A percentile compares a stretch with the other conserved stretches of the same genome.
phyloP scores from a whole-genome alignment of 2,113 vertebrate genomes.

The Grantiella picta region DNA sequence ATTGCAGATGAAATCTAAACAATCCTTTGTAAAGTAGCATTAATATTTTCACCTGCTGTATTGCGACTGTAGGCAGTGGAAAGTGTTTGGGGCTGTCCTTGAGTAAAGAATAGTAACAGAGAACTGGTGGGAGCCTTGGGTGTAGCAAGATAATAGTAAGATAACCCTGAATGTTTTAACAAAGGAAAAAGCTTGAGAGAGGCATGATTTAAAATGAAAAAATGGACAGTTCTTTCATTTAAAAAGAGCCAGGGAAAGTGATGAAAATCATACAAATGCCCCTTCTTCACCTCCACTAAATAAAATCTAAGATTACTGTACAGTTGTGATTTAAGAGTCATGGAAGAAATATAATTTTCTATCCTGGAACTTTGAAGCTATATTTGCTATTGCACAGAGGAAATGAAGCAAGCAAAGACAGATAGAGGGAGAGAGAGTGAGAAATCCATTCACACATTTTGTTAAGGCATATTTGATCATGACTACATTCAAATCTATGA shows the following conservation, averaged over 20 bases:
- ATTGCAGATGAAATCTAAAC: background rate
- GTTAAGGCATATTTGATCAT: background rate
- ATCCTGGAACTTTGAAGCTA: background rate
- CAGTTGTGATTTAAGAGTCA: background rate
- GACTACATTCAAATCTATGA: background rate
- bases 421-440: background rate
- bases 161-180: background rate
- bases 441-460: background rate
- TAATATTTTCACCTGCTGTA: background rate
- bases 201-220: background rate
- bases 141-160: background rate
- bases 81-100: background rate
- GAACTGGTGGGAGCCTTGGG: background rate
- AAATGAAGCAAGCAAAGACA: background rate
- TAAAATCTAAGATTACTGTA: background rate
- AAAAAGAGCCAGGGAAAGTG: background rate
- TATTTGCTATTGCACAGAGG: background rate
- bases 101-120: background rate
- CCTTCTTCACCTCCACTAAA: background rate
- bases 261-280: background rate
- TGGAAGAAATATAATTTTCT: background rate
- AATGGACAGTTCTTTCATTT: background rate
- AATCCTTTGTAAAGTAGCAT: background rate
- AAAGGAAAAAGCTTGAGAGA: background rate
- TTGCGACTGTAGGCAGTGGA: background rate